Base-by-base conservation (phyloP, 1,140 invertebrate species). In the Danaus plexippus region DNA sequence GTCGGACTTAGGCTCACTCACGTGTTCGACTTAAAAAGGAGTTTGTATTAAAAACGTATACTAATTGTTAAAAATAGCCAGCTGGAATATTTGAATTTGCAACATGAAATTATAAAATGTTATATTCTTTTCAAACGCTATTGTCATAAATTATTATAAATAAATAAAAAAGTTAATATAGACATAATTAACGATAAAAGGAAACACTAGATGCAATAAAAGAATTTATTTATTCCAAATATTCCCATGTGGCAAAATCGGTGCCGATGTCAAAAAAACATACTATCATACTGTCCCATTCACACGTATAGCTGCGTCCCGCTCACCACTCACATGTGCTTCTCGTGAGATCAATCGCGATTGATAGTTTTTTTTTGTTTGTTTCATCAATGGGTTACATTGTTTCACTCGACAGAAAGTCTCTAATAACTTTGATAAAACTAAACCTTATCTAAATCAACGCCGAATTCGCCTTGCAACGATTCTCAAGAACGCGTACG, bases 281-380 rank as follows among this genome's bases (percentile, higher is more conserved):
- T 63, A 66, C 66, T 69, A 71, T 55, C 59, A 50, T 13, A 1
- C 54, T 18, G 6, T 64, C 65, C 49, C 49, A 49, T 44, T 71
- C 68, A n/a, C 22, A 54, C 52, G 61, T 63, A 73, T 63, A 62
- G 59, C 64, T 10, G 43, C 58, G 54, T 77, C 72, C 48, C 67
- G 52, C 32, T 73, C 67, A 22, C 18, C 42, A 61, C 42, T 47
- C 66, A 78, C 73, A 76, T 75, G 72, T 82, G 79, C 62, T 73
- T 60, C 61, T 68, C 71, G 58, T 79, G 77, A 61, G 67, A 75
- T 78, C 75, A 77, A 75, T 78, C 73, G 59, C 65, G 71, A 69
- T 78, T 73, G 63, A 75, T 15, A 15, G 15, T 15, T 77, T 73
- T 75, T 66, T 56, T 57, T 55, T 52, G 40, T 56, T 61, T 74